Evolutionary conservation across 2,113 vertebrate genomes (phyloP).

Genomic region (Puntigrus tetrazona): DNA sequence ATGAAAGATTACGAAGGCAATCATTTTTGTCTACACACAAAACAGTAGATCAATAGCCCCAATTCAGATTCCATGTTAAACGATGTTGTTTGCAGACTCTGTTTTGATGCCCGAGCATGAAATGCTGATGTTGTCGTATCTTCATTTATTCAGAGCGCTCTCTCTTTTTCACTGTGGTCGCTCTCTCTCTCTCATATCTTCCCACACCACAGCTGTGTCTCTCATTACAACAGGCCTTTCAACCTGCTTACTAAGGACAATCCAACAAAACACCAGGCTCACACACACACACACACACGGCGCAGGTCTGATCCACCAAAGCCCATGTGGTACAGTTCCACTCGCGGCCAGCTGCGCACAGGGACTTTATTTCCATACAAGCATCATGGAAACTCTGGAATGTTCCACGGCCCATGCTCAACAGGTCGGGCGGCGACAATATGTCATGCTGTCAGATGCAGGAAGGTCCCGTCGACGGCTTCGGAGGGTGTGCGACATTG

Average conservation of each 20-base stretch:
- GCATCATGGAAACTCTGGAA: slow-evolving; percentile 42
- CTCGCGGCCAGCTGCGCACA: not conserved
- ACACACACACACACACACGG: not conserved
- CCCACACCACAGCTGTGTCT: slow-evolving; percentile 25
- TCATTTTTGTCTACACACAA: not conserved
- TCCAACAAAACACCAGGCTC: slow-evolving; percentile 6
- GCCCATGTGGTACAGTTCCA: slow-evolving; percentile 19
- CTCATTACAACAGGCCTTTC: slow-evolving; percentile 25
- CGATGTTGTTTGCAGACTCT: not conserved
- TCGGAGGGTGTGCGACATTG: not conserved
- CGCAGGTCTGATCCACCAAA: slow-evolving; percentile 4
- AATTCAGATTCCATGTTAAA: not conserved
- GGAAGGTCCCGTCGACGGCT: not conserved
- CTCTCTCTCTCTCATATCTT: slow-evolving; percentile 10
- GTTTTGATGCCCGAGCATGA: not conserved
- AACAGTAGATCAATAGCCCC: not conserved
- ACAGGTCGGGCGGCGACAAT: not conserved
- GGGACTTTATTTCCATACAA: slow-evolving; percentile 6
- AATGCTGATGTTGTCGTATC: not conserved
- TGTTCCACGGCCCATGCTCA: slow-evolving; percentile 1
- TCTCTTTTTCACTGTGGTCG: not conserved
- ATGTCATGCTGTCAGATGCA: slow-evolving; percentile 11
- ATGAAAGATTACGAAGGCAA: not conserved
- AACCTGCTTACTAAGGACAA: slow-evolving; percentile 25
- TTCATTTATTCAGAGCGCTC: not conserved